These are phyloP conservation scores for Sphenodon punctatus DNA, from an alignment of 2,797 vertebrate species.

Conservation along the genomic window DNA sequence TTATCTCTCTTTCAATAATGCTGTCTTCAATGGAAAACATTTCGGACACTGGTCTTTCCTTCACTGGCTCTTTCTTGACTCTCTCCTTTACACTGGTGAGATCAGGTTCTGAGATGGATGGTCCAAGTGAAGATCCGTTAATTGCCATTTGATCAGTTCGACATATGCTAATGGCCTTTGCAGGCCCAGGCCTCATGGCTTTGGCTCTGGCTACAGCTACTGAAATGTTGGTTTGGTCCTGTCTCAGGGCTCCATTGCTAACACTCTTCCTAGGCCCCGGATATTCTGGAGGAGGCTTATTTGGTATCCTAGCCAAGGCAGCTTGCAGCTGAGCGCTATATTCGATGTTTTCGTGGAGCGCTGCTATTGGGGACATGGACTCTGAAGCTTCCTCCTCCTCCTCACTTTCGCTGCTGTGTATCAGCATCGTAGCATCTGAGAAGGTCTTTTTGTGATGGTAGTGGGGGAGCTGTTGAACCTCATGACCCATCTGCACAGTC, in stretches of 20 bases:
- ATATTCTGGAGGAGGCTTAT: slow-evolving; percentile 95
- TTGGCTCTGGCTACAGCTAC: slow-evolving; percentile 76
- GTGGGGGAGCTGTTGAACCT: slow-evolving; percentile 69
- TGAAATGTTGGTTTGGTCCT: slow-evolving; percentile 71
- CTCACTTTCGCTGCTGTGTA: slow-evolving; percentile 96
- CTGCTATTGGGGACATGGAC: slow-evolving; percentile 81
- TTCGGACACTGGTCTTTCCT: slow-evolving; percentile 95
- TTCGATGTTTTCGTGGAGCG: slow-evolving; percentile 84
- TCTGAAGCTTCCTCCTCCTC: slow-evolving; percentile 85
- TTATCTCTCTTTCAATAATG: slow-evolving; percentile 95
- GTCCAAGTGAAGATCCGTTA: slow-evolving; percentile 86
- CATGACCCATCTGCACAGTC: slow-evolving; percentile 69
- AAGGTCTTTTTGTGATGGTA: slow-evolving; percentile 94
- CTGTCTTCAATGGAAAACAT: slow-evolving; percentile 97
- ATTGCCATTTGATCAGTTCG: slow-evolving; percentile 83
- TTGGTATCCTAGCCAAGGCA: slow-evolving; percentile 92
- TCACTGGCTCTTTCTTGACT: slow-evolving; percentile 92
- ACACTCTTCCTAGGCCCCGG: slow-evolving; percentile 88
- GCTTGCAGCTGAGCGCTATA: slow-evolving; percentile 91
- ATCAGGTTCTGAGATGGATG: slow-evolving; percentile 95
- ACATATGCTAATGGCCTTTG: slow-evolving; percentile 78
- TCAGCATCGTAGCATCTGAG: slow-evolving; percentile 95
- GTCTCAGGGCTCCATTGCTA: slow-evolving; percentile 81
- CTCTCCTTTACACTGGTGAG: slow-evolving; percentile 95
- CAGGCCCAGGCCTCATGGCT: slow-evolving; percentile 76